phyloP scores from a whole-genome alignment of 2,888 invertebrate genomes.

The Autographa pulchrina region DNA sequence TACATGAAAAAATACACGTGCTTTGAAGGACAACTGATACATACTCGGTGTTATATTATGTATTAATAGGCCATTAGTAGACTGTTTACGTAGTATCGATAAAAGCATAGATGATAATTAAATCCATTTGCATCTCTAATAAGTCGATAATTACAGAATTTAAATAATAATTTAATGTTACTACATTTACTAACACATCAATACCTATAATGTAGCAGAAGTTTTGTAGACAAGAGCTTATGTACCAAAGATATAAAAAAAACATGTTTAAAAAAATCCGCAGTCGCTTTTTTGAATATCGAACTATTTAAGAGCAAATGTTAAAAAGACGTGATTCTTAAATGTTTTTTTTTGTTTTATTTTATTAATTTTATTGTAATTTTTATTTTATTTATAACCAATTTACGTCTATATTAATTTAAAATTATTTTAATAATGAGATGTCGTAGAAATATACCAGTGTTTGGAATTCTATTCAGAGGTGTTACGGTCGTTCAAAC shows the following conservation, averaged over 20 bases:
- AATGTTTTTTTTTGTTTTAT: no score
- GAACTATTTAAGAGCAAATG: no score
- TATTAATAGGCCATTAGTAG: constrained; percentile 32
- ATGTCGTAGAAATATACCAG: background rate
- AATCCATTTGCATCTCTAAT: constrained; percentile 33
- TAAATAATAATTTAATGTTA: constrained; percentile 18
- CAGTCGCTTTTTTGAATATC: no score
- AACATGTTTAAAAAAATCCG: no score
- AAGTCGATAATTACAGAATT: constrained; percentile 31
- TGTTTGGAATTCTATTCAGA: background rate
- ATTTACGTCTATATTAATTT: no score
- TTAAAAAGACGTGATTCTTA: no score
- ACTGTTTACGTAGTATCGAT: constrained; percentile 29
- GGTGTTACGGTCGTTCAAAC: background rate
- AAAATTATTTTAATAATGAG: no score
- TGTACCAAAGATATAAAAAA: no score
- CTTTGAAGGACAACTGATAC: background rate
- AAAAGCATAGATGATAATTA: constrained; percentile 25
- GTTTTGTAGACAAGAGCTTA: background rate
- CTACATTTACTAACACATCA: background rate
- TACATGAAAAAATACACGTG: background rate
- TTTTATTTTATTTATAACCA: no score
- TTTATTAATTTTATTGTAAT: no score
- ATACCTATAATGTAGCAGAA: background rate
- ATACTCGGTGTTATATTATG: background rate